Evolutionary conservation across 2,888 invertebrate genomes (phyloP), one percentile per base, ranked within the genome.

Genomic region (Lycia hirtaria): DNA sequence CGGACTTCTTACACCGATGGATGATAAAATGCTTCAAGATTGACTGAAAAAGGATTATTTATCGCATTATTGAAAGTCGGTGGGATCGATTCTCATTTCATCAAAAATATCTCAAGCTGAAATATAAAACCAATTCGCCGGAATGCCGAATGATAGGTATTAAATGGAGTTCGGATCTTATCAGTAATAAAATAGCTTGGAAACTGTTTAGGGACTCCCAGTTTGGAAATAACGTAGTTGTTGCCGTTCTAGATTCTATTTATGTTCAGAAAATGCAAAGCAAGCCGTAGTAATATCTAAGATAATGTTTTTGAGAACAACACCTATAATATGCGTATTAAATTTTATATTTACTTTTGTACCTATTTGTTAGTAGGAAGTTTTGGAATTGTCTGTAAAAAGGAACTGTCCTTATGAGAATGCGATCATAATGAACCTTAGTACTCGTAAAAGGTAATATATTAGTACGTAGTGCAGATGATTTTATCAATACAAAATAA

Each of bases 1-100:
- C 71, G 68, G 72, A 72, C 71, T 77, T 72, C 67, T 76, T 76
- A 75, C 68, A 63, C 68, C 65, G 65, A 56, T 67, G 52, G 60
- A 68, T 63, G 69, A 73, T 74, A 68, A n/a, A n/a, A 75, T 73
- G 66, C 68, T 60, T 69, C 70, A 62, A 65, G 61, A 67, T 66
- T 65, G 56, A 70, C 64, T 66, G 57, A 53, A 67, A 66, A 58
- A 55, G 54, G 55, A 61, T 61, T 62, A 64, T 62, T 53, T 58
- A 45, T 55, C 51, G 35, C 35, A 59, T 63, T 60, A 53, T 43
- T 5, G 41, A 26, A 48, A 24, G 15, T 14, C 22, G 14, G 6
- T 17, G 47, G 54, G 26, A 51, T 49, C 49, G 26, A 59, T 60
- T 55, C 30, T 33, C 56, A 59, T 58, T 56, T 30, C 56, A 61